Evolutionary conservation across 2,888 invertebrate species (phyloP).

Genomic region (Polymixis flavicincta): DNA sequence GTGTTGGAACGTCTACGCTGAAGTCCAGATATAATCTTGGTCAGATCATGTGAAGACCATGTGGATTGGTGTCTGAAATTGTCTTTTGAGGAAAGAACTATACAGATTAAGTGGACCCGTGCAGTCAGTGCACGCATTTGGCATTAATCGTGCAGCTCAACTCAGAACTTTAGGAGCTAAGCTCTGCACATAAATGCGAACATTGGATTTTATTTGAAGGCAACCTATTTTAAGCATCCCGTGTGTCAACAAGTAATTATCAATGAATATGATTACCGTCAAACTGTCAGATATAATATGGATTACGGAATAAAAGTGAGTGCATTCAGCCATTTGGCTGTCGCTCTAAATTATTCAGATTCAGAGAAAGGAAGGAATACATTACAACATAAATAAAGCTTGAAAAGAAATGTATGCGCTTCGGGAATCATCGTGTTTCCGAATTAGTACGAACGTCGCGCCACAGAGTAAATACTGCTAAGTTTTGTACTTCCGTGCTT

Average conservation of each 20-base stretch:
- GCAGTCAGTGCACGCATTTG: no score
- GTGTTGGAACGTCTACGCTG: neutral
- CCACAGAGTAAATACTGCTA: neutral
- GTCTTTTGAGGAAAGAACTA: no score
- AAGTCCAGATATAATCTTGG: no score
- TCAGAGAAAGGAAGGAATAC: neutral
- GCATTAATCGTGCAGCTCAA: no score
- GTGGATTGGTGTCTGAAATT: no score
- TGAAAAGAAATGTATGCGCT: neutral
- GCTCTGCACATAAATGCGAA: no score
- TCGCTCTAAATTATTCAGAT: conserved; percentile 4
- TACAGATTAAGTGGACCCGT: no score
- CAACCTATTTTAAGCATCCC: neutral
- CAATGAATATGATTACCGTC: neutral
- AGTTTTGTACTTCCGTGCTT: neutral
- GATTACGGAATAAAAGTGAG: neutral
- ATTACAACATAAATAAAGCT: neutral
- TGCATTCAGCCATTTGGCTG: conserved; percentile 1
- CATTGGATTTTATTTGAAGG: neutral
- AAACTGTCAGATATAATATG: conserved; percentile 1
- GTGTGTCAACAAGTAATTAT: neutral
- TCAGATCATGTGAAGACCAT: no score
- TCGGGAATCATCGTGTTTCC: neutral
- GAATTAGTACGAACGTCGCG: neutral
- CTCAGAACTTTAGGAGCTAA: no score